Percentiles rank a stretch among this genome's conserved stretches.
phyloP scores from a whole-genome alignment of 2,888 invertebrate species.

The Petrolisthes cinctipes region DNA sequence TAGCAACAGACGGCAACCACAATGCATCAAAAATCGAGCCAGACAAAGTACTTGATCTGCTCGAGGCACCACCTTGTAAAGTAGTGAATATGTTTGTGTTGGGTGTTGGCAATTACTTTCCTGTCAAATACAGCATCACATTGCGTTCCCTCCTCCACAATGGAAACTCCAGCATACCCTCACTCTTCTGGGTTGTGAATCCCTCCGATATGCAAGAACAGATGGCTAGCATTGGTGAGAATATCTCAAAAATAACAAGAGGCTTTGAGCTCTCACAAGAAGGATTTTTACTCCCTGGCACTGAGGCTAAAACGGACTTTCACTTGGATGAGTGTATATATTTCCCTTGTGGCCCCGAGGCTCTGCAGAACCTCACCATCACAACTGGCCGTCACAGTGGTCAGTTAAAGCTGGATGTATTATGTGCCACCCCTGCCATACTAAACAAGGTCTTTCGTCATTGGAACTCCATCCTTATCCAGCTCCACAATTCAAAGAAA shows the following conservation, averaged over 20 bases:
- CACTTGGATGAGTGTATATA: conserved; percentile 42
- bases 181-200: conserved; percentile 29
- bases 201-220: background rate
- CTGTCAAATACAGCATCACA: conserved; percentile 42
- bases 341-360: conserved; percentile 26
- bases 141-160: conserved; percentile 47
- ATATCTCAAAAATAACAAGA: background rate
- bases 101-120: conserved; percentile 44
- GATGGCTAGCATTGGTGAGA: background rate
- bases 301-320: background rate
- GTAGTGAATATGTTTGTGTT: conserved; percentile 31
- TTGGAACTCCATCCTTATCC: conserved; percentile 53
- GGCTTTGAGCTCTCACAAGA: background rate
- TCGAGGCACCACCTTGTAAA: conserved; percentile 32
- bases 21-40: conserved; percentile 27
- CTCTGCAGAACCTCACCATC: background rate
- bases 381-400: background rate
- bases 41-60: background rate
- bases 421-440: background rate
- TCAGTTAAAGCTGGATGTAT: background rate
- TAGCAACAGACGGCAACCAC: conserved; percentile 49
- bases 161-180: conserved; percentile 35
- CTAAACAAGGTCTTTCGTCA: conserved; percentile 36
- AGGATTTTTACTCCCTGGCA: conserved; percentile 18
- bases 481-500: conserved; percentile 31